Base-by-base conservation (phyloP, 2,888 invertebrate genomes). In the Heliconius ismenius region DNA sequence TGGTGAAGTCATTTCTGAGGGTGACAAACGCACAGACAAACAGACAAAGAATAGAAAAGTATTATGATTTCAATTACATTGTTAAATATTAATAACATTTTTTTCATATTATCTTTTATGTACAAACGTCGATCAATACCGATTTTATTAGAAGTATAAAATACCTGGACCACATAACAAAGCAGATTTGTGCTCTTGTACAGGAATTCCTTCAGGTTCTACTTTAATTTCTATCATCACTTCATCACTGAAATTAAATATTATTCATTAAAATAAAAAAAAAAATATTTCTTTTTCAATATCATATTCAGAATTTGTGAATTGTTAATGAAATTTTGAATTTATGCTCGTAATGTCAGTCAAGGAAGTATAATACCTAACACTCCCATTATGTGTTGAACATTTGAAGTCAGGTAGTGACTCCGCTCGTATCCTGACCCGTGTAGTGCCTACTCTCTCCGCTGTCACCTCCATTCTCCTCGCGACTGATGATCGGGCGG, bases 171-270 rank as follows among this genome's bases (percentile, higher is more conserved):
- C 95, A 85, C 97, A 97, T 3, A 97, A 90, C 77, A 97, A 95
- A 3, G 95, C 95, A 0, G 96, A 96, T 79, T 95, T 95, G 13
- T 96, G 95, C 73, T 95, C 94, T 80, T 95, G 95, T 6, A 95
- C 91, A 0, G 95, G 95, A 43, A 96, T 95, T 3, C 98, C 97
- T 90, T 97, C 97, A 0, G 97, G 95, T 83, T 96, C 95, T 0
- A 97, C 95, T 13, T 92, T 84, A 21, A 97, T 90, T 18, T 94
- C 91, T 81, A 96, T 96, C 3, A 95, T 89, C 7, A 97, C 95
- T 77, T 95, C 95, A 83, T 97, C 97, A 82, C 94, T 94, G 86
- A 24, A 74, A 76, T 10, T 10, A 21, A 49, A 49, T 49, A 49
- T 18, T 49, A 7, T 21, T 49, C 7, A 49, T 49, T 49, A 49